Evolutionary conservation across 2,113 vertebrate genomes (phyloP).

Genomic region (Carassius carassius): DNA sequence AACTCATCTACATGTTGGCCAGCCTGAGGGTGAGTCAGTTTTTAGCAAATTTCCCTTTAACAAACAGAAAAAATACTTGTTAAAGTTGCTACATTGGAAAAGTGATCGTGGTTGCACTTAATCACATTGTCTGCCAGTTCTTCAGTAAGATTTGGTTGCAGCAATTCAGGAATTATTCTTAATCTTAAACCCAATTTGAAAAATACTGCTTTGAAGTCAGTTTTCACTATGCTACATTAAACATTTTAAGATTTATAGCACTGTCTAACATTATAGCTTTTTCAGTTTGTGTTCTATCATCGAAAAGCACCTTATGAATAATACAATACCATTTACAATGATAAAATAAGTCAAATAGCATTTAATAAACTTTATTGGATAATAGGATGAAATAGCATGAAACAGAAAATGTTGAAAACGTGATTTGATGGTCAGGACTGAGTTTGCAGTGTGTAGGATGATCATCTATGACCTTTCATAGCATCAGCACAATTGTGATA

Average conservation of each 20-base stretch:
- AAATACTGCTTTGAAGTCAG: too few species aligned
- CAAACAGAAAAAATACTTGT: too few species aligned
- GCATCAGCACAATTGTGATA: constrained; percentile 4
- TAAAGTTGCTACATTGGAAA: too few species aligned
- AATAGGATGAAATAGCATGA: background rate
- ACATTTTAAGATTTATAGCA: background rate
- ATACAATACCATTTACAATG: background rate
- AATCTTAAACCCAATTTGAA: too few species aligned
- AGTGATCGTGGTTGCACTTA: too few species aligned
- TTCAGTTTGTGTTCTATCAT: background rate
- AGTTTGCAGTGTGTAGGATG: background rate
- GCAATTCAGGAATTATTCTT: too few species aligned
- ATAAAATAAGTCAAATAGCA: background rate
- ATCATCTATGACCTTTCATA: constrained; percentile 21
- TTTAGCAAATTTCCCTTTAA: too few species aligned
- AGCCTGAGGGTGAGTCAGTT: too few species aligned
- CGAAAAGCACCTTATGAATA: background rate
- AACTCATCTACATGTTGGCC: too few species aligned
- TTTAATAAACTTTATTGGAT: background rate
- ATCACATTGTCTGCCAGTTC: too few species aligned
- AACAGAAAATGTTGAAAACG: background rate
- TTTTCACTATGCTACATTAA: background rate
- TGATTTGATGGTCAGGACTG: background rate
- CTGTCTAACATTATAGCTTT: background rate
- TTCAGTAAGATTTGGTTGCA: too few species aligned